A percentile compares a stretch with the other conserved stretches of the same genome.
These are phyloP conservation scores for Geophilus truncorum DNA, from an alignment of 2,888 invertebrate genomes.

Conservation along the genomic window DNA sequence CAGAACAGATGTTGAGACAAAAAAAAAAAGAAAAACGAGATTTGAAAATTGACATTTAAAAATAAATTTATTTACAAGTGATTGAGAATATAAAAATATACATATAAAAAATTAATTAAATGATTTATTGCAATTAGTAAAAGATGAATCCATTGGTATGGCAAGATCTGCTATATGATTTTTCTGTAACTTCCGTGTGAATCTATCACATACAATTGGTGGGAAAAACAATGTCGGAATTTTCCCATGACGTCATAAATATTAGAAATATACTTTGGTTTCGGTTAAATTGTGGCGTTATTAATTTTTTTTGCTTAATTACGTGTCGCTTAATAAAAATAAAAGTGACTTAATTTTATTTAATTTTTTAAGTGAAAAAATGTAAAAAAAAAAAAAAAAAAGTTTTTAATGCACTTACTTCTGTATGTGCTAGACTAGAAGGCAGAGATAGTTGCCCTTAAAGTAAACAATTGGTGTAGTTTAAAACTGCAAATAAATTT, in stretches of 20 bases:
- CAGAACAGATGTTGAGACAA: neutral
- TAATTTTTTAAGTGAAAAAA: too few relatives aligned
- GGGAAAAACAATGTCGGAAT: neutral
- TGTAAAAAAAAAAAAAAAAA: neutral
- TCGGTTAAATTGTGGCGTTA: neutral
- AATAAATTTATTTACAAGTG: neutral
- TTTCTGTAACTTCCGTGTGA: neutral
- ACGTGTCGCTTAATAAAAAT: too few relatives aligned
- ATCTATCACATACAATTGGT: neutral
- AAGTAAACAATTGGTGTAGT: neutral
- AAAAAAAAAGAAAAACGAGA: neutral
- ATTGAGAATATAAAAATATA: neutral
- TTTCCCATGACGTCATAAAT: neutral
- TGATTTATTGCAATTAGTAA: neutral
- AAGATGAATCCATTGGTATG: neutral
- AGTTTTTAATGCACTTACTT: neutral
- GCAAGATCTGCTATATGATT: neutral
- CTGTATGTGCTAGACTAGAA: neutral
- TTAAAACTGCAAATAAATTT: neutral
- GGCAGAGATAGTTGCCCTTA: neutral
- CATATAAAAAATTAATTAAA: neutral
- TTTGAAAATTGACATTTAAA: neutral
- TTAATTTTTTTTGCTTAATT: neutral
- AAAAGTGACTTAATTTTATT: neutral
- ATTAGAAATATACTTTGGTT: neutral